Evolutionary conservation across 1,140 invertebrate species (phyloP).

Genomic region (Dysdera silvatica): DNA sequence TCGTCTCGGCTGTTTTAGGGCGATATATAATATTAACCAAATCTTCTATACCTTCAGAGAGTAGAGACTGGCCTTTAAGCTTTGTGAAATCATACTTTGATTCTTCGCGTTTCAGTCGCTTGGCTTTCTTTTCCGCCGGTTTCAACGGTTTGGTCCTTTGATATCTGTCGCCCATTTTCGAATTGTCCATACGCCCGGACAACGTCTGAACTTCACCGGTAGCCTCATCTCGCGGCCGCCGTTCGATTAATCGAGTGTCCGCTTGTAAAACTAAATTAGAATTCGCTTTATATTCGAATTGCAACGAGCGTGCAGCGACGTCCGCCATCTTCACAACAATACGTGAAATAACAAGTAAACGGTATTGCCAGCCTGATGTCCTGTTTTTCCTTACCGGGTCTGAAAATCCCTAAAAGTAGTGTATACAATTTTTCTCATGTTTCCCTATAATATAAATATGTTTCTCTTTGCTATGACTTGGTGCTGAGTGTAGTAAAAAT

Average conservation of each 20-base stretch:
- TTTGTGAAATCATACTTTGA: constrained; percentile 81
- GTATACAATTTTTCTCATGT: no score
- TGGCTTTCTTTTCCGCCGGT: constrained; percentile 79
- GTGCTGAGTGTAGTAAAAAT: no score
- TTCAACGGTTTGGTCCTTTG: constrained; percentile 73
- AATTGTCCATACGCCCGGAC: constrained; percentile 81
- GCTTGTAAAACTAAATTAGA: constrained; percentile 99
- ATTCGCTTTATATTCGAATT: constrained; percentile 99
- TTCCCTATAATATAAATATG: no score
- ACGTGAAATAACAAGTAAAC: no score
- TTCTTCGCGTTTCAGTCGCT: constrained; percentile 61
- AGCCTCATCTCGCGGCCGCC: constrained; percentile 94
- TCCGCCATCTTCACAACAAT: constrained; percentile 95
- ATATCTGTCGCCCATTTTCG: constrained; percentile 90
- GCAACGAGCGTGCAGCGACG: constrained; percentile 90
- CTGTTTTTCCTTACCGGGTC: no score
- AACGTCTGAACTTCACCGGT: constrained; percentile 97
- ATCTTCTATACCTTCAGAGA: constrained; percentile 83
- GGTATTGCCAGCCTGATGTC: no score
- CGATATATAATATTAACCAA: constrained; percentile 89
- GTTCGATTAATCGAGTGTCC: constrained; percentile 93
- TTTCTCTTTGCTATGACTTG: no score
- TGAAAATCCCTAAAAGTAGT: no score
- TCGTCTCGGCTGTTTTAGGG: constrained; percentile 94
- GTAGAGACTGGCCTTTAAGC: constrained; percentile 73